Percentiles rank a stretch among this genome's conserved stretches.
phyloP scores from a whole-genome alignment of 1,140 invertebrate genomes.

The Drosophila sucinea region DNA sequence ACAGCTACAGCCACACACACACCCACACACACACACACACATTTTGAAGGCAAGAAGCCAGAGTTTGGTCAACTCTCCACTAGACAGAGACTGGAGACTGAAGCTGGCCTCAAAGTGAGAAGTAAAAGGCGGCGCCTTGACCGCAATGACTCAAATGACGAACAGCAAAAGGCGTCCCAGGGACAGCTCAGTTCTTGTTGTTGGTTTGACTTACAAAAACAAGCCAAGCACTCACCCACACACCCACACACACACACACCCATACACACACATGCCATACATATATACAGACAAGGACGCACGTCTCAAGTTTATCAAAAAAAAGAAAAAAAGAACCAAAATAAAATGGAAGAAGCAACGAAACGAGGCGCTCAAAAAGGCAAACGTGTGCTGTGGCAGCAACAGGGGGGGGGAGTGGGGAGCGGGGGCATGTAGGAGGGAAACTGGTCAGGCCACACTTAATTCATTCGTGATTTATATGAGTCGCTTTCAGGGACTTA shows the following conservation, averaged over 20 bases:
- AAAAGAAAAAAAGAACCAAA: conserved; percentile 34
- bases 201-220: conserved; percentile 72
- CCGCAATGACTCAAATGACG: conserved; percentile 75
- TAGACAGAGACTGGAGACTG: neutral
- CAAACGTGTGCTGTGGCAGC: conserved; percentile 5
- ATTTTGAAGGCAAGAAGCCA: conserved; percentile 30
- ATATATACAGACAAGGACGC: conserved; percentile 50
- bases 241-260: conserved; percentile 27
- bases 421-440: conserved; percentile 26
- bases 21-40: too few relatives aligned
- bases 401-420: neutral
- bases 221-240: conserved; percentile 36
- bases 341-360: conserved; percentile 26
- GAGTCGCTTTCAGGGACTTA: conserved; percentile 72
- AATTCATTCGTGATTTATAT: conserved; percentile 81
- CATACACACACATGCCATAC: conserved; percentile 1
- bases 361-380: conserved; percentile 22
- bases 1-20: conserved; percentile 42
- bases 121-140: conserved; percentile 63
- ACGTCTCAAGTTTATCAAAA: conserved; percentile 80
- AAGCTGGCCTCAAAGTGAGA: conserved; percentile 21
- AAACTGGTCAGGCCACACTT: conserved; percentile 68
- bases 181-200: conserved; percentile 52
- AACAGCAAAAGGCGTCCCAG: conserved; percentile 41
- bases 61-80: neutral